These are phyloP conservation scores for Entelurus aequoreus DNA, from an alignment of 2,113 vertebrate species.

Conservation along the genomic window DNA sequence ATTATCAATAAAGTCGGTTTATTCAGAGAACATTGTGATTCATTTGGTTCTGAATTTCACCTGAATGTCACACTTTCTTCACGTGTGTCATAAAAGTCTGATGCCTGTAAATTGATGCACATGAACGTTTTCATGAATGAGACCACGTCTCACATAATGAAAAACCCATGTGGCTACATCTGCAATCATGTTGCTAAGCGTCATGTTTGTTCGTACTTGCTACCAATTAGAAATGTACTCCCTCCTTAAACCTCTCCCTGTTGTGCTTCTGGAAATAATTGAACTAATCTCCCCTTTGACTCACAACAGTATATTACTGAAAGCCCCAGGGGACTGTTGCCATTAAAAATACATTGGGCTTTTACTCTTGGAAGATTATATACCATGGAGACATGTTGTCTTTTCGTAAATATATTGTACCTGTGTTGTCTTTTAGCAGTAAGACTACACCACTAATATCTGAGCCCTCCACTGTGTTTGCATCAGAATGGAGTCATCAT, in stretches of 20 bases:
- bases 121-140: conserved; percentile 21
- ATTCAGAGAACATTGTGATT: no score
- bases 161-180: background rate
- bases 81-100: conserved; percentile 7
- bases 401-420: conserved; percentile 18
- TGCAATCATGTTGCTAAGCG: background rate
- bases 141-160: background rate
- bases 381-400: conserved; percentile 13
- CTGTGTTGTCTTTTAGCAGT: conserved; percentile 1
- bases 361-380: conserved; percentile 24
- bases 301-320: conserved; percentile 13
- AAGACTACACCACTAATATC: background rate
- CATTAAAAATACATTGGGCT: conserved; percentile 36
- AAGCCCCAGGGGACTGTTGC: conserved; percentile 3
- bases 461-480: background rate
- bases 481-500: background rate
- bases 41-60: no score
- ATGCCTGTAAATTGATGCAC: conserved; percentile 3
- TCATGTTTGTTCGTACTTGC: background rate
- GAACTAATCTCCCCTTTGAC: conserved; percentile 22
- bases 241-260: background rate
- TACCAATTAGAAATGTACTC: background rate
- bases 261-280: conserved; percentile 19
- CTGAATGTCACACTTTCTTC: conserved; percentile 17
- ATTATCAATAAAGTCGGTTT: no score